phyloP scores from a whole-genome alignment of 2,888 invertebrate genomes.

The Pherbina coryleti region DNA sequence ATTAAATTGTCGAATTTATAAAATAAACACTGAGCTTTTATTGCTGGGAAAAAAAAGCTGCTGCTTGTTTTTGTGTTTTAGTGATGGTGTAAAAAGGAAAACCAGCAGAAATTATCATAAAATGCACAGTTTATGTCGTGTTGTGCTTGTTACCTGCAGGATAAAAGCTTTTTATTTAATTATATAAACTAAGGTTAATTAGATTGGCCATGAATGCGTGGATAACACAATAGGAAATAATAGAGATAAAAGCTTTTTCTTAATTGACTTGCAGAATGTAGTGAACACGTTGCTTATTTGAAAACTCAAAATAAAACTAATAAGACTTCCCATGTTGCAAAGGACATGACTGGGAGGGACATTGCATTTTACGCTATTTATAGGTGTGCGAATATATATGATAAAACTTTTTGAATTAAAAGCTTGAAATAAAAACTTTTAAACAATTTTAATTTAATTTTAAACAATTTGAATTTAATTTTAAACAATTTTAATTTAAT shows the following conservation, averaged over 20 bases:
- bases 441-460: too few species aligned
- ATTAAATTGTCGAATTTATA: slow-evolving; percentile 27
- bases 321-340: too few species aligned
- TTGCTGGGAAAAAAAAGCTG: background rate
- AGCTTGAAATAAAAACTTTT: too few species aligned
- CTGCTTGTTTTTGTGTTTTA: background rate
- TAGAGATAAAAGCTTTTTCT: background rate
- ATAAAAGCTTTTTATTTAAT: slow-evolving; percentile 21
- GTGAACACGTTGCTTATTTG: too few species aligned
- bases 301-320: too few species aligned
- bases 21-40: background rate
- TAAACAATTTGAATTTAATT: too few species aligned
- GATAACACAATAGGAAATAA: background rate
- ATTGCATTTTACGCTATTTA: too few species aligned
- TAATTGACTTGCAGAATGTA: background rate
- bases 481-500: too few species aligned
- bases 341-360: too few species aligned
- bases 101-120: background rate
- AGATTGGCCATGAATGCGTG: background rate
- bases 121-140: background rate
- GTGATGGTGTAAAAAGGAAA: background rate
- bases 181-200: background rate
- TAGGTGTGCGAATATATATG: too few species aligned
- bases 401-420: too few species aligned
- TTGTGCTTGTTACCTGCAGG: background rate